Conservation (phyloP, 2,888 invertebrate genomes). For the Oscheius sp. region DNA sequence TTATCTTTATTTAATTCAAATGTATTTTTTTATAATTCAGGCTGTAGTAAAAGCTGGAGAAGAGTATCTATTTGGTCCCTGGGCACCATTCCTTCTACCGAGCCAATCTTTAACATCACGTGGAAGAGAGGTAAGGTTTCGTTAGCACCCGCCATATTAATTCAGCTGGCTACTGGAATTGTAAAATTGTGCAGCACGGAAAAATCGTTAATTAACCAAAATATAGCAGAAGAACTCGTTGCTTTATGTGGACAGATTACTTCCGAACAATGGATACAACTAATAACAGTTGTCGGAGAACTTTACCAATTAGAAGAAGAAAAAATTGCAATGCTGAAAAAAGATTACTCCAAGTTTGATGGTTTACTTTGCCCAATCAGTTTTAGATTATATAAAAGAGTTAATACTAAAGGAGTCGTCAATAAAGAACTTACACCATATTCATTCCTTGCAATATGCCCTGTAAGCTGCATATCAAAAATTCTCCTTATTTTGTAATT, state of each 20-base stretch:
- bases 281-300: not conserved
- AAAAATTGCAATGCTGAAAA: not conserved
- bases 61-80: conserved; percentile 10
- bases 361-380: not conserved
- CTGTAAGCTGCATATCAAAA: not conserved
- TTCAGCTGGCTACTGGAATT: not conserved
- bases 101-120: conserved; percentile 3
- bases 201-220: not conserved
- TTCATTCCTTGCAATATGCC: conserved; percentile 21
- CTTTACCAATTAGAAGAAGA: not conserved
- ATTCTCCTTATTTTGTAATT: not conserved
- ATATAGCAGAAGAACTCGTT: conserved; percentile 19
- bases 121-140: conserved; percentile 1
- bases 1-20: conserved; percentile 14
- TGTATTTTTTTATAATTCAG: conserved; percentile 1
- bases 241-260: not conserved
- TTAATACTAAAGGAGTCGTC: not conserved
- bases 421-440: conserved; percentile 5
- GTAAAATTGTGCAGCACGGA: too few relatives aligned
- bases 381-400: conserved; percentile 5
- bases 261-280: not conserved
- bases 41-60: not conserved
- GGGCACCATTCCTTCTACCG: conserved; percentile 14
- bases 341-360: conserved; percentile 2
- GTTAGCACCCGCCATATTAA: not conserved